phyloP scores from a whole-genome alignment of 2,888 invertebrate species.

The Heteropelma amictum region DNA sequence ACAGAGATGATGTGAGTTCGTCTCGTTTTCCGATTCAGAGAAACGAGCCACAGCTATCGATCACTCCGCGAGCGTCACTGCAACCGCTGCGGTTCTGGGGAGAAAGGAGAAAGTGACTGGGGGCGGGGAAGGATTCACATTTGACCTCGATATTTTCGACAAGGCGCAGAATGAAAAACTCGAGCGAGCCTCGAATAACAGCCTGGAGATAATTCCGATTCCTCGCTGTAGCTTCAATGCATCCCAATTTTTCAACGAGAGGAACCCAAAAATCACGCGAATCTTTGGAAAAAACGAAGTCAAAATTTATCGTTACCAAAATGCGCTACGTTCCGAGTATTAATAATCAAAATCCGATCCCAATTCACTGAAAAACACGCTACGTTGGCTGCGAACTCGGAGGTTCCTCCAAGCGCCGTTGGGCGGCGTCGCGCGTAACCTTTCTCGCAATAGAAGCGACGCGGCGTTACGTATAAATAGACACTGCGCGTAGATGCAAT shows the following conservation, averaged over 20 bases:
- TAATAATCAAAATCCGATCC: neutral
- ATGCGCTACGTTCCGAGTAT: neutral
- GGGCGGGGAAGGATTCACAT: conserved; percentile 23
- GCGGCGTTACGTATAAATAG: neutral
- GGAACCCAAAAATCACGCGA: neutral
- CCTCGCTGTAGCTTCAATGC: no score
- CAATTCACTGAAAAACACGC: neutral
- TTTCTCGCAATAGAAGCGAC: neutral
- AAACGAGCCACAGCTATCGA: conserved; percentile 48
- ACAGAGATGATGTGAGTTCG: conserved; percentile 2
- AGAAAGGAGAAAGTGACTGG: neutral
- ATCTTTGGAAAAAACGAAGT: neutral
- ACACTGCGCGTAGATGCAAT: no score
- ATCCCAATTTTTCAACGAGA: no score
- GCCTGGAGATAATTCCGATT: no score
- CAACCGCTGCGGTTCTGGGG: conserved; percentile 22
- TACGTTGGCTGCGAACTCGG: neutral
- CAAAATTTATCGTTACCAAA: neutral
- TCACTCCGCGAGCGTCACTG: conserved; percentile 40
- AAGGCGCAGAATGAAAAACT: conserved; percentile 8
- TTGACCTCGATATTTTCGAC: conserved; percentile 48
- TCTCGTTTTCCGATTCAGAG: conserved; percentile 45
- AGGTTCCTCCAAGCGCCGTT: neutral
- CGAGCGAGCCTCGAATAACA: conserved; percentile 14
- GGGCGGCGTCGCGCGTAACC: neutral